Conservation (phyloP, 1,140 invertebrate genomes). For the Antheraea mylitta region DNA sequence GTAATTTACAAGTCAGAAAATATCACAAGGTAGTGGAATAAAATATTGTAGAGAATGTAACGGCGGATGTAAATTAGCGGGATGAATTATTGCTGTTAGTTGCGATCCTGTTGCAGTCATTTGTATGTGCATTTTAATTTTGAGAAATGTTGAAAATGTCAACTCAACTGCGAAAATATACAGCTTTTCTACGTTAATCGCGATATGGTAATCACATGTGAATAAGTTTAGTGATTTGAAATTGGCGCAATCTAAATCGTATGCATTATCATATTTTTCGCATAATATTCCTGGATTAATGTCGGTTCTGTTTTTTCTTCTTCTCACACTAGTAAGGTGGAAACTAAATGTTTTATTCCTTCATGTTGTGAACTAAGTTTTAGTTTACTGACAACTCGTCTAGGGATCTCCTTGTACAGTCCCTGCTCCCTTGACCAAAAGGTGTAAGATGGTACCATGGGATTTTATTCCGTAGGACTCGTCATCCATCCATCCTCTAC, state of each 20-base stretch:
- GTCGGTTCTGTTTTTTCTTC: too few relatives aligned
- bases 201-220: background rate
- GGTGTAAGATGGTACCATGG: too few relatives aligned
- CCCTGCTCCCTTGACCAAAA: too few relatives aligned
- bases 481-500: too few relatives aligned
- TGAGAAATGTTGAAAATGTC: background rate
- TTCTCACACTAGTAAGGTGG: too few relatives aligned
- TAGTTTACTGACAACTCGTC: too few relatives aligned
- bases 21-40: background rate
- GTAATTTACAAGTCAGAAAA: constrained; percentile 1
- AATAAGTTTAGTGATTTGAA: background rate
- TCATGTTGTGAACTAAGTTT: too few relatives aligned
- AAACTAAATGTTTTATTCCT: too few relatives aligned
- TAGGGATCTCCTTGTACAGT: too few relatives aligned
- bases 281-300: too few relatives aligned
- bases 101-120: background rate
- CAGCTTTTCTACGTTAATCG: background rate
- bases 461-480: too few relatives aligned
- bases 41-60: background rate
- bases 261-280: too few relatives aligned
- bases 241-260: background rate
- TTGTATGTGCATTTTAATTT: constrained; percentile 5
- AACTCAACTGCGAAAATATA: background rate
- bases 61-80: background rate
- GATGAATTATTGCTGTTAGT: background rate